Base-by-base conservation (phyloP, 1,140 invertebrate species). In the Theocolax elegans region DNA sequence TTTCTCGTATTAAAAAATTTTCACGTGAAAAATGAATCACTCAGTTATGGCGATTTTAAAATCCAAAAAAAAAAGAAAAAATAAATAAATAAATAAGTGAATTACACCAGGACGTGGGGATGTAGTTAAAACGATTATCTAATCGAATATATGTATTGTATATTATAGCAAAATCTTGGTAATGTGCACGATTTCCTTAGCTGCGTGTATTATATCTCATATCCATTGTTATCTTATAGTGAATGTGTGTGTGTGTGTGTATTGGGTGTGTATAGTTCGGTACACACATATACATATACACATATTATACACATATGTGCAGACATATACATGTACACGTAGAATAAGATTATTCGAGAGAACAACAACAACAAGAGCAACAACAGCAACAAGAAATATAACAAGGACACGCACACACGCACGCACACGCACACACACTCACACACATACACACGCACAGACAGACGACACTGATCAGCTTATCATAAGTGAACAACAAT, bases 381-480 rank as follows among this genome's bases (percentile, higher is more conserved):
- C 4, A 10, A 35, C 10, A 84, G 80, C 84, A 85, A 84, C 81
- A 80, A 83, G 27, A 56, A 58, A 1, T 48, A 70, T 17, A 56
- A 70, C 49, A 56, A 70, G 19, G 23, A 70, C 19, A 48, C 21
- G 46, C 31, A 63, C 46, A 54, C 31, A 40, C 17, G 40, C 13
- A 40, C 21, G 40, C 13, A 40, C 21, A n/a, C 49, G 13, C 19
- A 19, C 1, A 1, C 3, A 2, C 15, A 51, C n/a, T n/a, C n/a
- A 49, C 19, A 38, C 17, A 62, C 40, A 31, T 46, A n/a, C 49
- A 19, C 19, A 19, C 1, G 0, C 3, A 2, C 15, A 51, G 74
- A 75, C 81, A 81, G 77, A 83, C 79, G 80, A 85, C 82, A 86
- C 85, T 84, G 83, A 81, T 77, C 75, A 85, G 79, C 81, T 73